Evolutionary conservation across 2,113 vertebrate genomes (phyloP).

Genomic region (Anser brachyrhynchus): DNA sequence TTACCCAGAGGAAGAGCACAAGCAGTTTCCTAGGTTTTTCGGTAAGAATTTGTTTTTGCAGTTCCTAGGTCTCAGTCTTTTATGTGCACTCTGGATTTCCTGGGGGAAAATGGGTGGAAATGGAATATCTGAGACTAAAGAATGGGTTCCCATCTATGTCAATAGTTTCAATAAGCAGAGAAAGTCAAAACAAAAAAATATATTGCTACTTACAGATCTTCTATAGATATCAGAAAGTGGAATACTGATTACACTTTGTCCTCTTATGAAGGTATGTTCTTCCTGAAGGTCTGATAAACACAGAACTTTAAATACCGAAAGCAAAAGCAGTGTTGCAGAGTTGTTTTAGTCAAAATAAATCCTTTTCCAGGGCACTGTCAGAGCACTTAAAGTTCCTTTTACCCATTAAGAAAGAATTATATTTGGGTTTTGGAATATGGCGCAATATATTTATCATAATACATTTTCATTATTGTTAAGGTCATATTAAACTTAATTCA

Average conservation of each 20-base stretch:
- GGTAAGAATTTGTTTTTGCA: constrained; percentile 48
- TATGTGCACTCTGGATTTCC: not conserved
- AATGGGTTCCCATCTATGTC: not conserved
- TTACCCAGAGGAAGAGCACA: not conserved
- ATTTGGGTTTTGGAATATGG: not conserved
- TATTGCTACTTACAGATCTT: not conserved
- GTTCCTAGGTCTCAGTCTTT: not conserved
- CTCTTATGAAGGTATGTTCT: not conserved
- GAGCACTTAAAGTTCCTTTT: not conserved
- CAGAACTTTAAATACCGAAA: not conserved
- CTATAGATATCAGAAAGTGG: not conserved
- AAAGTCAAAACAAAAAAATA: not conserved
- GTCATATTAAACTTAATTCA: not conserved
- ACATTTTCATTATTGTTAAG: not conserved
- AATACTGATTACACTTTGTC: not conserved
- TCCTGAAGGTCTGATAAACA: not conserved
- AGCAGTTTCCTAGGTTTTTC: not conserved
- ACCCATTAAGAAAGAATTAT: not conserved
- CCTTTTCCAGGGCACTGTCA: not conserved
- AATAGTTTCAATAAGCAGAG: not conserved
- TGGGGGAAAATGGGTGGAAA: too few species aligned
- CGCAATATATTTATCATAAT: not conserved
- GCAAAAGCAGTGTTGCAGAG: not conserved
- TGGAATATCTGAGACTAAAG: not conserved
- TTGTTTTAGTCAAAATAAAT: not conserved